Base-by-base conservation (phyloP, 2,797 vertebrate genomes). In the Dermochelys coriacea region DNA sequence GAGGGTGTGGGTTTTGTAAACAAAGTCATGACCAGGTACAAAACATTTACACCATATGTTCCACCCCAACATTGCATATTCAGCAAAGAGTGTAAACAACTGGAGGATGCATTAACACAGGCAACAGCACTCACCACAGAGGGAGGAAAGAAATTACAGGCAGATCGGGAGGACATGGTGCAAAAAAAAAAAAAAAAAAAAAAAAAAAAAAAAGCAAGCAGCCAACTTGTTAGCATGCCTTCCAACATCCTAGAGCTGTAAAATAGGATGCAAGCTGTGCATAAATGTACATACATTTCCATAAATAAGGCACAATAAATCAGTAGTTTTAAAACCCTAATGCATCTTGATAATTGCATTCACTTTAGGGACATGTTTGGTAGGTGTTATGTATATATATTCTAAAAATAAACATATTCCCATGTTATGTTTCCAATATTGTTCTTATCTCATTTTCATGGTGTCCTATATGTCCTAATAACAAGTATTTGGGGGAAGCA, bases 221-320 rank as follows among this genome's bases (percentile, higher is more conserved):
- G 15, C n/a, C 77, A 0, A 0, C 87, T 37, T 0, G 2, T 52
- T 0, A 41, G 54, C 1, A 0, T 1, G 2, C 27, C 57, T 84
- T 59, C 75, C 41, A 87, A 18, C n/a, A 52, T 23, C 51, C 27
- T 81, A 64, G 49, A 78, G 86, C 21, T 52, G 64, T 91, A 55
- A 54, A 37, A 3, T 1, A 80, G 19, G 12, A 1, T 15, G n/a
- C 1, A 2, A 77, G 50, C 15, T 59, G 71, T 84, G 80, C 87
- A 50, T 91, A 49, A 47, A 80, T 94, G 49, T 82, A 54, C 91
- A 12, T 61, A 9, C 34, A 84, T 50, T 75, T 95, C 84, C 82
- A 85, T 74, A 77, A 92, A 55, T 41, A 80, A 78, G 4, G 1
- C 54, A 49, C 59, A 34, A 34, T 34, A 61, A 34, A 37, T 64